These are phyloP conservation scores for Bacillus rossius DNA, from an alignment of 1,140 invertebrate genomes.

Conservation along the genomic window DNA sequence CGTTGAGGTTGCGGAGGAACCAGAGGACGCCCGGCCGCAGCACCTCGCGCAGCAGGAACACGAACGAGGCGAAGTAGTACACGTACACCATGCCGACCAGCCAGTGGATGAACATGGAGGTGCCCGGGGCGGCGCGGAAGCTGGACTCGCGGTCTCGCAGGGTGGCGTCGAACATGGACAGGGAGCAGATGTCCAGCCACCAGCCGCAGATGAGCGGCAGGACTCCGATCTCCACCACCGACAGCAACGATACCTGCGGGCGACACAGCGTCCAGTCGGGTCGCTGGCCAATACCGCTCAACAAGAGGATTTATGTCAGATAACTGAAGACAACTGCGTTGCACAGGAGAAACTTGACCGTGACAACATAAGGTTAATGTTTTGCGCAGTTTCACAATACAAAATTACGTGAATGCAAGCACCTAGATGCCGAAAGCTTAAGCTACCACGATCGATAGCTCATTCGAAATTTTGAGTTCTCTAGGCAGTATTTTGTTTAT, in stretches of 20 bases:
- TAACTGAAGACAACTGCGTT: too few relatives aligned
- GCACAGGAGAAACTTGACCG: too few relatives aligned
- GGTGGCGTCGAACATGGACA: conserved; percentile 91
- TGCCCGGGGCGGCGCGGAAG: conserved; percentile 83
- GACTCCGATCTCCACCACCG: conserved; percentile 93
- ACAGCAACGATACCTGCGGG: conserved; percentile 64
- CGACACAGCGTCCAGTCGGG: too few relatives aligned
- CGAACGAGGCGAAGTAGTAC: conserved; percentile 98
- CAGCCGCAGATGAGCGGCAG: conserved; percentile 96
- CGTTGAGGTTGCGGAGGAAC: conserved; percentile 96
- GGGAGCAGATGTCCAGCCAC: conserved; percentile 98
- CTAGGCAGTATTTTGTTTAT: too few relatives aligned
- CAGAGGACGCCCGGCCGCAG: conserved; percentile 92
- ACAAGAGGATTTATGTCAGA: too few relatives aligned
- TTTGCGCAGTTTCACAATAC: too few relatives aligned
- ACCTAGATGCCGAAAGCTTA: too few relatives aligned
- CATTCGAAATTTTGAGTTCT: too few relatives aligned
- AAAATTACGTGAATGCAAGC: too few relatives aligned
- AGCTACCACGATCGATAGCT: too few relatives aligned
- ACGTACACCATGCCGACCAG: conserved; percentile 99
- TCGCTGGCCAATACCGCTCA: too few relatives aligned
- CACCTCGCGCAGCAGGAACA: conserved; percentile 88
- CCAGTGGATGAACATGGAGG: conserved; percentile 98
- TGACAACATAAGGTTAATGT: too few relatives aligned
- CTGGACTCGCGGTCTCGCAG: conserved; percentile 81